phyloP scores from a whole-genome alignment of 2,888 invertebrate genomes.

The Gerris lacustris region DNA sequence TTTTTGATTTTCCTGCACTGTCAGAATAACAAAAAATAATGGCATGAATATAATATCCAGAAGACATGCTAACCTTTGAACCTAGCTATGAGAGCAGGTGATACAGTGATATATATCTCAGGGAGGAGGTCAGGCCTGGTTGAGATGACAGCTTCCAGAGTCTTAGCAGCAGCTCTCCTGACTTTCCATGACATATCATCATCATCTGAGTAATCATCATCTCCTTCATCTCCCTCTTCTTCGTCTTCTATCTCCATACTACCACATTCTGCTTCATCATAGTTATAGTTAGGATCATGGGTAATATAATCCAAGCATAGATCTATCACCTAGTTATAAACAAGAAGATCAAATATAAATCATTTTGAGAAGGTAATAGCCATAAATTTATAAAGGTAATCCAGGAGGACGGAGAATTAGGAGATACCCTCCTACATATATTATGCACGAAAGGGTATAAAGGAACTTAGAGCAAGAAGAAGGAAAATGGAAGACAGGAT shows the following conservation, averaged over 20 bases:
- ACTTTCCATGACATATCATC: constrained; percentile 98
- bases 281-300: constrained; percentile 98
- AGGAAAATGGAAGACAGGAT: too few relatives aligned
- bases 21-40: background rate
- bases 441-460: too few relatives aligned
- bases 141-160: constrained; percentile 85
- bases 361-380: too few relatives aligned
- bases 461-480: too few relatives aligned
- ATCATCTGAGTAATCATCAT: constrained; percentile 94
- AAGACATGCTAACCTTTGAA: constrained; percentile 60
- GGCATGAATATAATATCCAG: too few relatives aligned
- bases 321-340: constrained; percentile 53
- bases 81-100: constrained; percentile 79
- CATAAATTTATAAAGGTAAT: too few relatives aligned
- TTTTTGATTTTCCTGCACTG: too few relatives aligned
- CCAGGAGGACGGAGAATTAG: too few relatives aligned
- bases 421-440: too few relatives aligned
- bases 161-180: constrained; percentile 91
- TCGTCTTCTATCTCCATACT: constrained; percentile 58
- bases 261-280: constrained; percentile 74
- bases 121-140: constrained; percentile 82
- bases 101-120: constrained; percentile 77
- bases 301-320: constrained; percentile 83
- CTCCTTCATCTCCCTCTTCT: constrained; percentile 57
- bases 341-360: constrained; percentile 13